Evolutionary conservation across 2,113 vertebrate species (phyloP).

Genomic region (Rhea pennata): DNA sequence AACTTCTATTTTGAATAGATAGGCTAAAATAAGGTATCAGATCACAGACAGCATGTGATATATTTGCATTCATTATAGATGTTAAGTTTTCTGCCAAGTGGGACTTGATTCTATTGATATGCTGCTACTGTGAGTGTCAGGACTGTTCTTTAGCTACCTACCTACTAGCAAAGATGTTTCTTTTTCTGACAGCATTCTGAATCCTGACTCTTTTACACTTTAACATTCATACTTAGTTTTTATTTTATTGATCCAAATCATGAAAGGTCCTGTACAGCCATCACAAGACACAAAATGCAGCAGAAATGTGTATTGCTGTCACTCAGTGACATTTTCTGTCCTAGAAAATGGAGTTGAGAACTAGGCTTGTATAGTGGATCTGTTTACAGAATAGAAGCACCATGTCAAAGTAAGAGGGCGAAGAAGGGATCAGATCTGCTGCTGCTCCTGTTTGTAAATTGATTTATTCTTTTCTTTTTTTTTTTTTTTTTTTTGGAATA

Average conservation of each 20-base stretch:
- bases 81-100: constrained; percentile 16
- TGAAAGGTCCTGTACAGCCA: neutral
- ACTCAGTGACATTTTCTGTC: neutral
- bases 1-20: neutral
- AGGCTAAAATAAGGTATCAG: neutral
- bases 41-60: neutral
- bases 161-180: neutral
- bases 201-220: neutral
- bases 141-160: neutral
- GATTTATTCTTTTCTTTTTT: neutral
- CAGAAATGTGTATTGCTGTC: neutral
- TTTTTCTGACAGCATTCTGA: constrained; percentile 13
- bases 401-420: neutral
- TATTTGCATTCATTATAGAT: constrained; percentile 10
- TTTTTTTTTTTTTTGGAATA: neutral
- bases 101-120: constrained; percentile 3
- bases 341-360: neutral
- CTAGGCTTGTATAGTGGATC: neutral
- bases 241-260: neutral
- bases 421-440: neutral
- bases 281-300: neutral
- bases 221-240: neutral
- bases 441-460: constrained; percentile 9
- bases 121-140: neutral
- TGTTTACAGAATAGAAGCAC: neutral